Conservation (phyloP, 2,888 invertebrate genomes). For the Plagodis dolabraria region DNA sequence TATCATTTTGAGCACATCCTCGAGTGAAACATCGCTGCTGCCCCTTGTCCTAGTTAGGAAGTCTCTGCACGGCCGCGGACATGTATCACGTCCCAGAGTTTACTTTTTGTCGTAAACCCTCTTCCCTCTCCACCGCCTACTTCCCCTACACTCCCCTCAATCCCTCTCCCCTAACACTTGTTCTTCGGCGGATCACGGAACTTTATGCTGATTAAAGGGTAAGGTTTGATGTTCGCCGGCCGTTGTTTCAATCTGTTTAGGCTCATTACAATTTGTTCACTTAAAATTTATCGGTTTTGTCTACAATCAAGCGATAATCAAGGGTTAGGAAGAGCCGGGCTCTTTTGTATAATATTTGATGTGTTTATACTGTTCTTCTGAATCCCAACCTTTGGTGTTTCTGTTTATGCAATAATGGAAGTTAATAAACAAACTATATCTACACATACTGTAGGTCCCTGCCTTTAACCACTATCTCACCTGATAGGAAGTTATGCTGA, state of each 20-base stretch:
- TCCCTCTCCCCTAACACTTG: conserved; percentile 2
- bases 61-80: conserved; percentile 14
- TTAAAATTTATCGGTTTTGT: conserved; percentile 1
- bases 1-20: neutral
- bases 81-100: conserved; percentile 22
- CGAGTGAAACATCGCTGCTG: neutral
- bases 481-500: no score
- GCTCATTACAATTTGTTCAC: conserved; percentile 22
- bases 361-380: no score
- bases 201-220: conserved; percentile 24
- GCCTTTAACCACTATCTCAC: no score
- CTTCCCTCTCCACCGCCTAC: neutral
- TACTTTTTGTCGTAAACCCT: conserved; percentile 24
- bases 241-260: conserved; percentile 17
- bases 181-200: conserved; percentile 12
- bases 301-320: no score
- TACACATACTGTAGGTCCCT: no score
- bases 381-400: no score
- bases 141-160: neutral
- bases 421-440: no score
- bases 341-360: no score
- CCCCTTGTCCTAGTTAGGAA: conserved; percentile 7
- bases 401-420: no score
- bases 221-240: conserved; percentile 10
- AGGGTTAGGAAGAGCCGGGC: no score